Base-by-base conservation (phyloP, 2,888 invertebrate genomes). In the Rosalia funebris region DNA sequence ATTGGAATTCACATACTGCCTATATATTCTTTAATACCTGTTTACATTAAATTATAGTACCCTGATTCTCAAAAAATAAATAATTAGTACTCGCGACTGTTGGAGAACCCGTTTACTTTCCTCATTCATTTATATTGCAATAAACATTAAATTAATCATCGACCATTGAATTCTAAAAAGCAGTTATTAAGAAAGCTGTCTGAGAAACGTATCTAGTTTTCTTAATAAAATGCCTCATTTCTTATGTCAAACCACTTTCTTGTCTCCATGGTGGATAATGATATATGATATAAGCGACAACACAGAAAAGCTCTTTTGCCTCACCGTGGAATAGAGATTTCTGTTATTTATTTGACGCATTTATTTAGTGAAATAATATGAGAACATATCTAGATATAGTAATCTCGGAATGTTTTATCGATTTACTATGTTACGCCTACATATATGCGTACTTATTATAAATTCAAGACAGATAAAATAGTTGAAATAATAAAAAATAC, bases 281-380 rank as follows among this genome's bases (percentile, higher is more conserved):
- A 25, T 7, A 25, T 25, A 25, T 7, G 25, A 25, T 25, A 25
- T 25, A 25, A 25, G 7, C 25, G 16, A 47, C 16, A 36, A 47
- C 47, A 47, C 32, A 32, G 34, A 47, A 47, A 47, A 19, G 19
- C 47, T 47, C 19, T 47, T 36, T 34, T 15, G 7, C 10, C 31
- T n/a, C 17, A 7, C 7, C 11, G 16, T 16, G 12, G 31, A 46
- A 31, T 7, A 9, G 15, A 32, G 17, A 41, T 19, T 16, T 16
- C 31, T 31, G 9, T 14, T 46, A 16, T 46, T 32, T 32, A 46
- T 46, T 15, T 15, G 9, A 3, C 16, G 7, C 11, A 17, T 9
- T 31, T 15, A 16, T 25, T 10, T n/a, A 20, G 19, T 20, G 20
- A 10, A 25, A 25, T 25, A 25, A 25, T 31, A 44, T 19, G 25